Conservation (phyloP, 2,113 vertebrate genomes). For the Colaptes auratus region DNA sequence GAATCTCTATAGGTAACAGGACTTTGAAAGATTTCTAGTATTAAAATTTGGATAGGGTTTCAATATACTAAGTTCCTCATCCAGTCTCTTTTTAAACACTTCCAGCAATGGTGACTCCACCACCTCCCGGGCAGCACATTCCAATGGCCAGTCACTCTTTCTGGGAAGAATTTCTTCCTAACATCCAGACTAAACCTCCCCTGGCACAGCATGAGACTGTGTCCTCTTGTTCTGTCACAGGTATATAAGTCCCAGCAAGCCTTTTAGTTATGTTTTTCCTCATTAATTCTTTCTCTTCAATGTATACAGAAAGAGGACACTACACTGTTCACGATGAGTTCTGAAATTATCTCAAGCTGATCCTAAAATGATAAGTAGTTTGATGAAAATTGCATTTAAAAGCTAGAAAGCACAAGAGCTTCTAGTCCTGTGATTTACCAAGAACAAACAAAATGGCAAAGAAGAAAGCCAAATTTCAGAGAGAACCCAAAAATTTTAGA, state of each 20-base stretch:
- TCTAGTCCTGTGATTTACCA: neutral
- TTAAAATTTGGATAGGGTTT: neutral
- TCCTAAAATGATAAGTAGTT: neutral
- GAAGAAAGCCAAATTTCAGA: neutral
- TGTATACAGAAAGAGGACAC: neutral
- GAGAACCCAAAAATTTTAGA: neutral
- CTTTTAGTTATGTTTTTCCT: neutral
- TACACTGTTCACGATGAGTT: neutral
- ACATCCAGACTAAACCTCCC: too few relatives aligned
- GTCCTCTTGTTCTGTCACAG: too few relatives aligned
- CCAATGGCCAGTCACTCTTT: too few relatives aligned
- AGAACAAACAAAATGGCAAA: neutral
- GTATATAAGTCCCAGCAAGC: fast-evolving
- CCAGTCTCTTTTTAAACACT: too few relatives aligned
- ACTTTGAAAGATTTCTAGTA: neutral
- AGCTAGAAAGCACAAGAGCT: neutral
- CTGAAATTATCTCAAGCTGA: neutral
- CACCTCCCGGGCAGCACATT: too few relatives aligned
- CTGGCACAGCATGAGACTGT: too few relatives aligned
- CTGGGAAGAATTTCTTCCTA: too few relatives aligned
- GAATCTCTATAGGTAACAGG: too few relatives aligned
- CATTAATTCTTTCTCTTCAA: neutral
- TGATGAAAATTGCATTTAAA: neutral
- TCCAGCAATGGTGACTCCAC: too few relatives aligned
- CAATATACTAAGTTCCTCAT: too few relatives aligned